Conservation (phyloP, 2,888 invertebrate species). For the Venusia cambrica region DNA sequence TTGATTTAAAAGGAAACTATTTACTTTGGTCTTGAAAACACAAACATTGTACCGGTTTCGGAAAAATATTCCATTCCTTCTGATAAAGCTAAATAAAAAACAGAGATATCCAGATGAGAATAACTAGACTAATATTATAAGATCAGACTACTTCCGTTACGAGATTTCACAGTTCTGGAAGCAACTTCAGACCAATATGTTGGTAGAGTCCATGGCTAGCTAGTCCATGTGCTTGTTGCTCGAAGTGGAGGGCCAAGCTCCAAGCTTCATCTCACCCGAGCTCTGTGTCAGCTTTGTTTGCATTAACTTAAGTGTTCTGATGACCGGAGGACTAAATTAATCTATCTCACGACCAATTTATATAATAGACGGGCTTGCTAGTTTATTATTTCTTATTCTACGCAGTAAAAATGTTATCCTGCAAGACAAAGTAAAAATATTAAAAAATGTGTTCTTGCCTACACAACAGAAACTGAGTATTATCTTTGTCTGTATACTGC, state of each 20-base stretch:
- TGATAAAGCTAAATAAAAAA: no score
- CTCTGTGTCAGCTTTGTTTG: conserved; percentile 27
- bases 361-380: conserved; percentile 14
- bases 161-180: conserved; percentile 5
- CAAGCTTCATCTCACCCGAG: conserved; percentile 8
- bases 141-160: no score
- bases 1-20: no score
- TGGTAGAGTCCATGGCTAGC: conserved; percentile 1
- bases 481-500: no score
- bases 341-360: conserved; percentile 26
- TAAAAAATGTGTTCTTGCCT: no score
- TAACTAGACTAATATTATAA: no score
- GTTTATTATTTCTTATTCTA: conserved; percentile 1
- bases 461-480: no score
- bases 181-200: background rate
- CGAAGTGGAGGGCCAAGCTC: conserved; percentile 1
- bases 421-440: conserved; percentile 1
- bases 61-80: no score
- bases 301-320: conserved; percentile 29
- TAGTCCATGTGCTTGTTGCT: background rate
- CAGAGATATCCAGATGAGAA: no score
- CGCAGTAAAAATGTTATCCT: conserved; percentile 7
- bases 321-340: conserved; percentile 31
- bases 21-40: no score
- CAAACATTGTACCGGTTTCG: no score